These are phyloP conservation scores for Pachypanchax playfairii DNA, from an alignment of 2,113 vertebrate genomes.

Conservation along the genomic window DNA sequence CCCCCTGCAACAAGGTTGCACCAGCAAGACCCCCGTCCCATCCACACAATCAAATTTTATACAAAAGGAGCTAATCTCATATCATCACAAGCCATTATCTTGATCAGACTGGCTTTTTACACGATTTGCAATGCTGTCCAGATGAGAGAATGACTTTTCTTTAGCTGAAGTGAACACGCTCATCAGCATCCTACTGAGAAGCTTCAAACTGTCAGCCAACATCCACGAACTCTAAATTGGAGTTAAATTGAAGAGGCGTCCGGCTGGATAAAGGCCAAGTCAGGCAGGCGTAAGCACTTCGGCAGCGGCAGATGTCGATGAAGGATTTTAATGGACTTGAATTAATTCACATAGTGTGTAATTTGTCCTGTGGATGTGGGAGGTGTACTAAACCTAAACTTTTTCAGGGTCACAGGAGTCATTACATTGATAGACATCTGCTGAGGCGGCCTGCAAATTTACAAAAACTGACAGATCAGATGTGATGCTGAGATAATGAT, in stretches of 20 bases:
- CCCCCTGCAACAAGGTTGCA: constrained; percentile 71
- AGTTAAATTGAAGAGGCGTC: constrained; percentile 74
- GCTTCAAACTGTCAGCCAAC: constrained; percentile 80
- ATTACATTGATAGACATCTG: constrained; percentile 64
- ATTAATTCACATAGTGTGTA: constrained; percentile 65
- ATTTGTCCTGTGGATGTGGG: constrained; percentile 59
- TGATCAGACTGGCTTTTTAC: constrained; percentile 65
- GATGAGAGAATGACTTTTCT: constrained; percentile 74
- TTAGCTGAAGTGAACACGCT: constrained; percentile 52
- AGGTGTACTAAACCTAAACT: constrained; percentile 43
- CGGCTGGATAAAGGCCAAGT: constrained; percentile 72
- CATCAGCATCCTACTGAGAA: constrained; percentile 71
- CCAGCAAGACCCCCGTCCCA: constrained; percentile 71
- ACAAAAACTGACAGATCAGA: constrained; percentile 54
- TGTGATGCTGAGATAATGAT: constrained; percentile 53
- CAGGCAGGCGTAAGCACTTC: constrained; percentile 57
- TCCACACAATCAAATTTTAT: constrained; percentile 72
- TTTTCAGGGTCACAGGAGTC: constrained; percentile 55
- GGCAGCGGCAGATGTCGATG: constrained; percentile 70
- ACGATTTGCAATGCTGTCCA: constrained; percentile 59
- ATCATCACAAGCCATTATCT: constrained; percentile 82
- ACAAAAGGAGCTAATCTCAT: constrained; percentile 79
- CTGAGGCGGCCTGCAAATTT: constrained; percentile 44
- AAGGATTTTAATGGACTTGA: constrained; percentile 69
- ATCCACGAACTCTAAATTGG: constrained; percentile 78